Evolutionary conservation across 2,113 vertebrate species (phyloP).

Genomic region (Phylloscopus trochilus): DNA sequence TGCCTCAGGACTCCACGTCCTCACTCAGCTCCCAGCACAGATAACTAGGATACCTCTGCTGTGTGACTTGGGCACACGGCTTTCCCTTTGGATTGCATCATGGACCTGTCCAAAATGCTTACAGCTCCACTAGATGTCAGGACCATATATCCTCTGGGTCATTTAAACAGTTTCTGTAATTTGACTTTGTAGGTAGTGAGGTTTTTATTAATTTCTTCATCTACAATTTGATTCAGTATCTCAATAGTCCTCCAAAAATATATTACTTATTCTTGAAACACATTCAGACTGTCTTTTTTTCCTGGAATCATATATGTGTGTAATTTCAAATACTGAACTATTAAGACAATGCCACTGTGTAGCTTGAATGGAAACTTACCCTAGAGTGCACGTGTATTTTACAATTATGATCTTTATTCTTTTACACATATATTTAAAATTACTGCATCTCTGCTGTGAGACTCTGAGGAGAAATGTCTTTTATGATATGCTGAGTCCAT

Average conservation of each 20-base stretch:
- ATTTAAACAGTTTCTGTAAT: background rate
- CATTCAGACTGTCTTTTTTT: background rate
- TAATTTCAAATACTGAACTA: background rate
- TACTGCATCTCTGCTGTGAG: background rate
- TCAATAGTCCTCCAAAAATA: background rate
- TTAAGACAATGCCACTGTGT: background rate
- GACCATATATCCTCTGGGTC: background rate
- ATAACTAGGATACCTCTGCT: background rate
- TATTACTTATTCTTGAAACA: background rate
- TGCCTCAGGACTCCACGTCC: background rate
- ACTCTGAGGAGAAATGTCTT: background rate
- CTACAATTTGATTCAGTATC: background rate
- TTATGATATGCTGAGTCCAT: background rate
- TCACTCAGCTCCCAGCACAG: accelerated
- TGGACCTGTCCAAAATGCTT: background rate
- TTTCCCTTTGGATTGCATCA: background rate
- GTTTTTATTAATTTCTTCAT: background rate
- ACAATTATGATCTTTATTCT: background rate
- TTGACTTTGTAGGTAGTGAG: background rate
- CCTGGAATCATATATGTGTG: background rate
- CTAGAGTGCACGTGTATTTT: background rate
- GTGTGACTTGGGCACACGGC: background rate
- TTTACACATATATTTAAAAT: background rate
- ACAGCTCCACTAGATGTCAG: background rate
- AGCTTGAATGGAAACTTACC: background rate